Percentiles rank a stretch among this genome's conserved stretches.
phyloP scores from a whole-genome alignment of 2,113 vertebrate species.

The Daboia siamensis region DNA sequence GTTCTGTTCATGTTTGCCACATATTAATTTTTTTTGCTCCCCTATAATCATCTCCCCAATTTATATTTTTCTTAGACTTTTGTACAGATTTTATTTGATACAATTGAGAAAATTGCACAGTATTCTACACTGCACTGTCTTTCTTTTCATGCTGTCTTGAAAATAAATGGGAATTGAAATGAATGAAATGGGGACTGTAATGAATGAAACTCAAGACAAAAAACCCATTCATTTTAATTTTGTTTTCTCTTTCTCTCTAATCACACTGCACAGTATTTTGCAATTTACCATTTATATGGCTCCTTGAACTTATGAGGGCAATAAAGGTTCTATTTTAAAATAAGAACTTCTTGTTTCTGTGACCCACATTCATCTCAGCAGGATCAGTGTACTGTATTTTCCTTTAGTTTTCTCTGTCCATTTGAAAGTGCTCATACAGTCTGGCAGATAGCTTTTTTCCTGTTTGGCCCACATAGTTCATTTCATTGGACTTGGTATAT shows the following conservation, averaged over 20 bases:
- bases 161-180: neutral
- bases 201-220: neutral
- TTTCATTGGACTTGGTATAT: too few species aligned
- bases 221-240: neutral
- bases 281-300: neutral
- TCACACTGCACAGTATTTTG: neutral
- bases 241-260: neutral
- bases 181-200: too few species aligned
- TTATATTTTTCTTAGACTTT: too few species aligned
- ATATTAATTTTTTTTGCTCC: too few species aligned
- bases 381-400: neutral
- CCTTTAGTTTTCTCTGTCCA: neutral
- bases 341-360: neutral
- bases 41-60: too few species aligned
- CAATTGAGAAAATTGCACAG: neutral
- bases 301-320: neutral
- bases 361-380: neutral
- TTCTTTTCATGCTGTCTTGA: neutral
- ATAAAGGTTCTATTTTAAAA: neutral
- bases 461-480: too few species aligned
- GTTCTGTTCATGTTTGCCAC: too few species aligned
- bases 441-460: too few species aligned
- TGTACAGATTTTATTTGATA: neutral
- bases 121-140: neutral
- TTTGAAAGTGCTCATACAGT: neutral